Evolutionary conservation across 2,888 invertebrate species (phyloP), one percentile per base, ranked within the genome.

Genomic region (Xanthia icteritia): DNA sequence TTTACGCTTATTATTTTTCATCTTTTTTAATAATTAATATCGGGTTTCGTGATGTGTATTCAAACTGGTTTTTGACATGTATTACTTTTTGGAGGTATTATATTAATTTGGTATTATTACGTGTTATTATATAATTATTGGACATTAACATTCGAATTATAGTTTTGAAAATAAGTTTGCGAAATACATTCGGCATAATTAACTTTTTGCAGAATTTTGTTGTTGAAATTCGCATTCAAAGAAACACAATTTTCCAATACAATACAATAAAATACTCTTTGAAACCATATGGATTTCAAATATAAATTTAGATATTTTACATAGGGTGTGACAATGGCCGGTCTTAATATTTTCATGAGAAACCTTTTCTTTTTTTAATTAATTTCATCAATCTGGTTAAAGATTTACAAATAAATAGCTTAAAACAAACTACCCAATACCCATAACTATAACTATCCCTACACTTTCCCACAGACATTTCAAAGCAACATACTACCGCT

Each of bases 1-100:
- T 70, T 75, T 36, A 69, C 48, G 51, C 54, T 76, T 74, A 77
- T 74, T 77, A 79, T 72, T 71, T 63, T 76, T 65, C 65, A 84
- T 54, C 0, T 66, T 67, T 78, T 84, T 77, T 75, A 86, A 86
- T 84, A 86, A 73, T 79, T 79, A 48, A 68, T 23, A 17, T 76
- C 63, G n/a, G 23, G 68, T 75, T 80, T 79, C 48, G 77, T 68
- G 65, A 64, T 66, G 51, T 67, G 63, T 76, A 65, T 42, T 58
- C 17, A 31, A 77, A 82, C 82, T 67, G 63, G 86, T 80, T 80
- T 67, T 17, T 23, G 66, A 56, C 13, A 70, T 51, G 71, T 65
- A 36, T 82, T 23, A 61, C 20, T 79, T 84, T 73, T 76, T 84
- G 45, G 15, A 15, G 15, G 45, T 74, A 27, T 17, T 0, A n/a